phyloP scores from a whole-genome alignment of 2,113 vertebrate species.

The Gopherus flavomarginatus region DNA sequence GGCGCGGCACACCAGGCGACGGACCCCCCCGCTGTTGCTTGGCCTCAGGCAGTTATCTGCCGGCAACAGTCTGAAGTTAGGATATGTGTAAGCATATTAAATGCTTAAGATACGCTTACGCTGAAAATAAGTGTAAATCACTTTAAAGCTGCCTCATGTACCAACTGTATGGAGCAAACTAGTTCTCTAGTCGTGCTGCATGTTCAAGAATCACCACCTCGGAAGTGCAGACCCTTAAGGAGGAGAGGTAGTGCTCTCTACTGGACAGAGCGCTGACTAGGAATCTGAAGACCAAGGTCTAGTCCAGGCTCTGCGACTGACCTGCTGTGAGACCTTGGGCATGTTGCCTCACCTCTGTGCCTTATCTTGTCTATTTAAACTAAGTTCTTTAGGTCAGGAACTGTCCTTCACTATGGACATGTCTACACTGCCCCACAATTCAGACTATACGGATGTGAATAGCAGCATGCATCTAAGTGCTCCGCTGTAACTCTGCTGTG shows the following conservation, averaged over 20 bases:
- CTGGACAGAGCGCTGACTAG: not conserved
- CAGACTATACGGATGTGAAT: not conserved
- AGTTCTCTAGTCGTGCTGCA: not conserved
- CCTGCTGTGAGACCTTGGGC: not conserved
- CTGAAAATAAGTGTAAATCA: not conserved
- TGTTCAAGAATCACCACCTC: not conserved
- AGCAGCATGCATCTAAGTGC: not conserved
- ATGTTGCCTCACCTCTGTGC: not conserved
- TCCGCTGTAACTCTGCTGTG: not conserved
- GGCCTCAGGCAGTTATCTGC: too few relatives aligned
- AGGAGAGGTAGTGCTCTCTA: not conserved
- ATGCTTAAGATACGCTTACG: too few relatives aligned
- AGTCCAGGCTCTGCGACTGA: not conserved
- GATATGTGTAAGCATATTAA: not conserved
- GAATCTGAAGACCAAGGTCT: not conserved
- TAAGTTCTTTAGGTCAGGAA: not conserved
- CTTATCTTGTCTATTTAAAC: not conserved
- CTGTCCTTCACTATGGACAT: not conserved
- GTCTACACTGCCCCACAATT: not conserved
- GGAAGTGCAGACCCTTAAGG: not conserved
- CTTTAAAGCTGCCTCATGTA: not conserved
- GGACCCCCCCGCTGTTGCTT: too few relatives aligned
- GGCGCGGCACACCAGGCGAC: too few relatives aligned
- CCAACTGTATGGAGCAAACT: not conserved
- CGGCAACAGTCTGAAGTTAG: too few relatives aligned